These are phyloP conservation scores for Poecilobothrus nobilitatus DNA, from an alignment of 2,888 invertebrate species.

Conservation along the genomic window DNA sequence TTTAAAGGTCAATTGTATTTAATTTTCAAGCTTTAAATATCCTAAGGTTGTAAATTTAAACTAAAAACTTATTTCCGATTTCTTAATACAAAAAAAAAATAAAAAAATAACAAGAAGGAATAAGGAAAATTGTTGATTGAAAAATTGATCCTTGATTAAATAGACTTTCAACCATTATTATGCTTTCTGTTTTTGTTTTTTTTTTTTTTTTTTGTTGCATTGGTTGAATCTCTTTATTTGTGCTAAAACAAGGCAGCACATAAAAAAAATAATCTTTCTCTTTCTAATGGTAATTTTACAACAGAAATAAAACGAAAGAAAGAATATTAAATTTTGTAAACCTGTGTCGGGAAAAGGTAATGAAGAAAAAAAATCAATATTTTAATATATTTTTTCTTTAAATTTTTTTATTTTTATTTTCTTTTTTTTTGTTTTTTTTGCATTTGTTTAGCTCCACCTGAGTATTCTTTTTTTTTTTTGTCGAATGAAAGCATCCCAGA, in stretches of 20 bases:
- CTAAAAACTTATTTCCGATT: too few relatives aligned
- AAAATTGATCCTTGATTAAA: constrained; percentile 1
- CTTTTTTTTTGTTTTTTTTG: too few relatives aligned
- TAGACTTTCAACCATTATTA: background rate
- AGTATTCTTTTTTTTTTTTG: too few relatives aligned
- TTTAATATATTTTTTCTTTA: background rate
- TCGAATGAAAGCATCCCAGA: too few relatives aligned
- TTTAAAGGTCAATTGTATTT: too few relatives aligned
- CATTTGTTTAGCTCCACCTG: too few relatives aligned
- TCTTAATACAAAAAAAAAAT: background rate
- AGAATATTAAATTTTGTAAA: background rate
- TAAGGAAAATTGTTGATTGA: background rate
- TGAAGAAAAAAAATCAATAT: background rate
- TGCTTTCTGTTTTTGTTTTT: background rate
- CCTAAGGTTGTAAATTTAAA: too few relatives aligned
- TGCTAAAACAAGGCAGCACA: background rate
- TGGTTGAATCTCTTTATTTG: background rate
- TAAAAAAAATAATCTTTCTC: background rate
- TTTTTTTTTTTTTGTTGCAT: too few relatives aligned
- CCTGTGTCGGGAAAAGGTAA: background rate
- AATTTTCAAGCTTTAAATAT: too few relatives aligned
- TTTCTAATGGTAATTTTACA: background rate
- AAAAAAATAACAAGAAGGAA: background rate
- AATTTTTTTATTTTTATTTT: too few relatives aligned
- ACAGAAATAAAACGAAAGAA: background rate